Base-by-base conservation (phyloP, 2,888 invertebrate genomes). In the Notocelia uddmanniana region DNA sequence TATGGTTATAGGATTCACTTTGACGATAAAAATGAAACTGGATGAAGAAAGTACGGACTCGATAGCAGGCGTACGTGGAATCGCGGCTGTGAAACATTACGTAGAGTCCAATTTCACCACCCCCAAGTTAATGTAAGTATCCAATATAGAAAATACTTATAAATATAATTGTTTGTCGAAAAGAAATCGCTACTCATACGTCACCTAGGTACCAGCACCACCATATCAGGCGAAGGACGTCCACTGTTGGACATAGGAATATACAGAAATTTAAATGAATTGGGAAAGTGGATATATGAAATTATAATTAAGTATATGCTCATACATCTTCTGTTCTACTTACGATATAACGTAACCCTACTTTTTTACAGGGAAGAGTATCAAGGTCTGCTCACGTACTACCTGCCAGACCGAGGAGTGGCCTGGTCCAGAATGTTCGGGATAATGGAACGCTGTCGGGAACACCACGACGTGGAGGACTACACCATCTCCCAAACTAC, bases 401-500 rank as follows among this genome's bases (percentile, higher is more conserved):
- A 97, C 85, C 93, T 97, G 78, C 93, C 95, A 34, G 92, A 95
- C 78, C 90, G 90, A 23, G 91, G 88, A 54, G 89, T 95, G 74
- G 94, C 94, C 57, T 96, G 97, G 96, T 96, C 96, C 0, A 86
- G 91, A 63, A 95, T 97, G 84, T 97, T 97, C 85, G 95, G 95
- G 2, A 90, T 94, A 5, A 95, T 97, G 94, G 97, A 97, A 83
- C 83, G 87, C 0, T 95, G 95, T 64, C 96, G 95, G 69, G 80
- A 83, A 1, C 82, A 87, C 11, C 88, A 95, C 0, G 92, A 95
- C 68, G 94, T 97, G 13, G 96, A 97, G 81, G 97, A 97, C 85
- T 98, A 97, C 86, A 96, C 95, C 55, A 95, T 98, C 63, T 96
- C 96, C 68, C 97, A 97, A 88, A 97, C 97, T 0, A 96, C 97